These are phyloP conservation scores for Dione juno DNA, from an alignment of 2,888 invertebrate genomes.

Conservation along the genomic window DNA sequence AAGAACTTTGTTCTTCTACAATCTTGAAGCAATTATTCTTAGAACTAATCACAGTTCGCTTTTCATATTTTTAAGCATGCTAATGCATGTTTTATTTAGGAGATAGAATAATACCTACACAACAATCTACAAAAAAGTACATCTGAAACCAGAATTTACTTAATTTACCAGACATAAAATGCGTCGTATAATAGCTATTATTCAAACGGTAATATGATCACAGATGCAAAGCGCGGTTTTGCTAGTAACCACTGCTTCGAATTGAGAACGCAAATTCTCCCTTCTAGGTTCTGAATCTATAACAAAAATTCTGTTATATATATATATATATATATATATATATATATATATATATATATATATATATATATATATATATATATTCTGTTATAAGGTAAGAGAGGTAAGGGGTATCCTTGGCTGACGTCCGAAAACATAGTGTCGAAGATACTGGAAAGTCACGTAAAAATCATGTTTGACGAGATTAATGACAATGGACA, in stretches of 20 bases:
- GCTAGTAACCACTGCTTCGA: slow-evolving; percentile 51
- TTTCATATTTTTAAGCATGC: not conserved
- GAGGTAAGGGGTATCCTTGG: too few species aligned
- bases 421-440: too few species aligned
- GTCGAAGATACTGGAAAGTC: too few species aligned
- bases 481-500: too few species aligned
- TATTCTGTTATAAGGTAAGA: too few species aligned
- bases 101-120: not conserved
- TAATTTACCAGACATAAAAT: slow-evolving; percentile 65
- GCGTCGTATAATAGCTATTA: slow-evolving; percentile 80
- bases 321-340: too few species aligned
- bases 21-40: slow-evolving; percentile 54
- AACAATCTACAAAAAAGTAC: slow-evolving; percentile 57
- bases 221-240: slow-evolving; percentile 73
- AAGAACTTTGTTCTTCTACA: slow-evolving; percentile 59
- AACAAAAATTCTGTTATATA: too few species aligned
- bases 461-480: too few species aligned
- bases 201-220: slow-evolving; percentile 78
- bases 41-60: slow-evolving; percentile 45
- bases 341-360: too few species aligned
- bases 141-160: too few species aligned
- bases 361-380: too few species aligned
- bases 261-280: slow-evolving; percentile 59
- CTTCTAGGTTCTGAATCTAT: slow-evolving; percentile 57
- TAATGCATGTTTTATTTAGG: not conserved